Base-by-base conservation (phyloP, 35 echinoderm and acorn worm species). In the Heliocidaris erythrogramma region DNA sequence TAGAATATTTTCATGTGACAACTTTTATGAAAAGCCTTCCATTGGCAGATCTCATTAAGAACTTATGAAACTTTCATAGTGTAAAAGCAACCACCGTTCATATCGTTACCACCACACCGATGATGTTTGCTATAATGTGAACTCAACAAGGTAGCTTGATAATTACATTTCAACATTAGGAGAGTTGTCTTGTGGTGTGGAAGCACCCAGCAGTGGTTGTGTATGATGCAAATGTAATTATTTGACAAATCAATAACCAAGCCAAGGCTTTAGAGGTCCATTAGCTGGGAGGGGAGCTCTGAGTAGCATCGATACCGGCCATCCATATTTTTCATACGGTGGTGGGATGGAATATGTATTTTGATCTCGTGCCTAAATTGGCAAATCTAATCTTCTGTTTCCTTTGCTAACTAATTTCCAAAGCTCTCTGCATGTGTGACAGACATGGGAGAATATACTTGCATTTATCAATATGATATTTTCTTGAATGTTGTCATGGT, bases 141-240 rank as follows among this genome's bases (percentile, higher is more conserved):
- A 78, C 65, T 27, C 65, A 78, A 21, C 65, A 21, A 78, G 65
- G 65, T 27, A 24, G 21, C 65, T 78, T 78, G 27, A 78, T 78
- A n/a, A 78, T 21, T 78, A n/a, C 21, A 56, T 56, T 27, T 21
- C 65, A 78, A 78, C 27, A 78, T 78, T 78, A 21, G 27, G 18
- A 24, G 27, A 7, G 21, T 78, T 78, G 18, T 78, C 65, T 78
- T 78, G 65, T 78, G 27, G 65, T 78, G 65, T 78, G 27, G 65
- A 78, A 78, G 65, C 65, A 27, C 65, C 65, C 27, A 78, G 52
- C 65, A 78, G 18, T 78, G 65, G 65, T 78, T 89, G 87, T 89
- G 31, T 89, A 32, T 42, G 87, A 89, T 89, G 87, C 87, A 89
- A 89, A 89, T 89, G 87, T 48, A 89, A 89, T 89, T 89, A 89